Evolutionary conservation across 2,113 vertebrate species (phyloP).

Genomic region (Brachypteracias leptosomus): DNA sequence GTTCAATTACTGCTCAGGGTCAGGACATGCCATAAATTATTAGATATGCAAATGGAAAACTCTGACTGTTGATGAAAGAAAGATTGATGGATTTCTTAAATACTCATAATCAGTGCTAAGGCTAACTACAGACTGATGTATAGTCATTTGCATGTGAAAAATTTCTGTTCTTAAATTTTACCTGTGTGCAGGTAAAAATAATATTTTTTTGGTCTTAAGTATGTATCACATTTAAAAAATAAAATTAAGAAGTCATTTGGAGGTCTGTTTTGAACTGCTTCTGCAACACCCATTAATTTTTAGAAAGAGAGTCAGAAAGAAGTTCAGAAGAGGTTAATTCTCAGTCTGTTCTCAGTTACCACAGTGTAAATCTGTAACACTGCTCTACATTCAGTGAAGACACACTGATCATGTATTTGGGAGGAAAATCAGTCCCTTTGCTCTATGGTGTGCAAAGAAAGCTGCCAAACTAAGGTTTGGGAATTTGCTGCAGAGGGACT

Average conservation of each 20-base stretch:
- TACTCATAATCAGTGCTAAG: slow-evolving; percentile 26
- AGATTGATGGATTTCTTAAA: slow-evolving; percentile 56
- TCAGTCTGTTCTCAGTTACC: background rate
- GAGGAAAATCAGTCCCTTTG: background rate
- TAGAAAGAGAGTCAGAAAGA: background rate
- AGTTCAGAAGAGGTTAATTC: background rate
- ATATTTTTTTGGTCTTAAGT: background rate
- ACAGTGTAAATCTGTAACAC: background rate
- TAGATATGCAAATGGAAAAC: slow-evolving; percentile 62
- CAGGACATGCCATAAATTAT: slow-evolving; percentile 62
- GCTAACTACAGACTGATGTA: background rate
- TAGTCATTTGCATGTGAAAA: background rate
- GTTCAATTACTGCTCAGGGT: slow-evolving; percentile 61
- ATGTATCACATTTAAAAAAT: background rate
- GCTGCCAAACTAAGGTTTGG: background rate
- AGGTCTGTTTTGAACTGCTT: background rate
- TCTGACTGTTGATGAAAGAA: slow-evolving; percentile 51
- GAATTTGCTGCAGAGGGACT: background rate
- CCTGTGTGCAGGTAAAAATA: background rate
- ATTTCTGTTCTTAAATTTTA: background rate
- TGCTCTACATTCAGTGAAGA: background rate
- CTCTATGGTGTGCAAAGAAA: background rate
- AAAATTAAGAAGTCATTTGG: background rate
- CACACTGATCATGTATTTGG: fast-evolving
- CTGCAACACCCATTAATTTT: background rate